A percentile compares a stretch with the other conserved stretches of the same genome.
phyloP scores from a whole-genome alignment of 2,797 vertebrate species.

The Takifugu rubripes region DNA sequence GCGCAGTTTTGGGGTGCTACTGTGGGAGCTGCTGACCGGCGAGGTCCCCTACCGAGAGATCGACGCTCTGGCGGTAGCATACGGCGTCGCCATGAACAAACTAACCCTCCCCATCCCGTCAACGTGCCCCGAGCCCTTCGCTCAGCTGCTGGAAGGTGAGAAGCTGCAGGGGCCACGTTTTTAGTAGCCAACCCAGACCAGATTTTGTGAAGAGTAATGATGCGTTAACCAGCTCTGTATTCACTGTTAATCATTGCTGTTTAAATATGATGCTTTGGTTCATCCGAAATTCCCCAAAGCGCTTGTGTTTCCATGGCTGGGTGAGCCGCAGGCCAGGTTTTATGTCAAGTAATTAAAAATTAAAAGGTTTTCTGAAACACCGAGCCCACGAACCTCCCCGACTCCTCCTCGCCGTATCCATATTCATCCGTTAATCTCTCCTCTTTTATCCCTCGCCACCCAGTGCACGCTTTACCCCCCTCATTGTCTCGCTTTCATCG shows the following conservation, averaged over 20 bases:
- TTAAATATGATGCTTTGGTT: conserved; percentile 21
- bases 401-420: conserved; percentile 38
- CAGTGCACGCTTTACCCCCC: conserved; percentile 43
- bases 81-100: conserved; percentile 92
- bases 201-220: conserved; percentile 3
- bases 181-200: conserved; percentile 26
- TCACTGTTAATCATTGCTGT: conserved; percentile 28
- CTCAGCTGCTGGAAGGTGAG: conserved; percentile 85
- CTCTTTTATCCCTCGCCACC: conserved; percentile 38
- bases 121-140: conserved; percentile 89
- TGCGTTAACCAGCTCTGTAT: conserved; percentile 31
- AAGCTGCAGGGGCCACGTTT: conserved; percentile 23
- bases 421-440: conserved; percentile 53
- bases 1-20: conserved; percentile 85
- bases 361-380: conserved; percentile 23
- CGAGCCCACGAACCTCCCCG: conserved; percentile 22
- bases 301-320: neutral
- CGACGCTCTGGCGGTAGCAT: conserved; percentile 87
- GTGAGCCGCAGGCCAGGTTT: conserved; percentile 14
- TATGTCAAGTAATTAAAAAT: neutral
- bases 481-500: conserved; percentile 45
- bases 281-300: conserved; percentile 8
- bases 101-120: conserved; percentile 89
- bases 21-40: conserved; percentile 91
- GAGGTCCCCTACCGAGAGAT: conserved; percentile 93